A percentile compares a stretch with the other conserved stretches of the same genome.
phyloP scores from a whole-genome alignment of 2,797 vertebrate genomes.

The Corythornis leucogaster region DNA sequence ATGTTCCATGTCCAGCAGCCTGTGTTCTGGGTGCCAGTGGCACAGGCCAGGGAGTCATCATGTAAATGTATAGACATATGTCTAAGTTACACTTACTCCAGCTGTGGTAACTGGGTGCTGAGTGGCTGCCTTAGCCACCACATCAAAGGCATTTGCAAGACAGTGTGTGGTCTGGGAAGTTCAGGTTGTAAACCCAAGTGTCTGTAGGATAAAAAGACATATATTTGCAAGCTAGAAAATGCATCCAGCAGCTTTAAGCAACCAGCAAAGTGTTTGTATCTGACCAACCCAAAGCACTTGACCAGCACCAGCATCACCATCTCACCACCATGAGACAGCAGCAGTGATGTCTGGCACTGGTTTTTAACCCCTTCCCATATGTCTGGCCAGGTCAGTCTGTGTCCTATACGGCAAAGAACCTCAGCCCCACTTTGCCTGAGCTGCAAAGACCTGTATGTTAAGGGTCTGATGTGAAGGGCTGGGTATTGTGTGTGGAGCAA shows the following conservation, averaged over 20 bases:
- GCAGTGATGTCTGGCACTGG: rapidly evolving
- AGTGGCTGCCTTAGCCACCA: background rate
- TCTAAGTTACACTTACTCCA: background rate
- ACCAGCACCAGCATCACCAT: rapidly evolving
- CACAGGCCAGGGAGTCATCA: background rate
- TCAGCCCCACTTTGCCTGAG: background rate
- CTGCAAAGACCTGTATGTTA: rapidly evolving
- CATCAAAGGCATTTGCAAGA: background rate
- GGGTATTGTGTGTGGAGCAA: rapidly evolving
- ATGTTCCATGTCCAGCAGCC: background rate
- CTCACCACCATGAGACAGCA: rapidly evolving
- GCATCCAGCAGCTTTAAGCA: background rate
- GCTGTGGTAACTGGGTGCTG: background rate
- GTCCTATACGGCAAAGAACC: rapidly evolving
- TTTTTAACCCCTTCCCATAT: rapidly evolving
- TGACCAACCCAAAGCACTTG: background rate
- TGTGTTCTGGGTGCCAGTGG: background rate
- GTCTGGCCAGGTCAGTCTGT: background rate
- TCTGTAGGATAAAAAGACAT: background rate
- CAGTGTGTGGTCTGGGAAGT: rapidly evolving
- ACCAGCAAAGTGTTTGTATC: background rate
- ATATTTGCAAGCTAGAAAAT: no score
- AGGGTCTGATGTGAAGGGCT: background rate
- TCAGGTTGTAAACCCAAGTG: background rate
- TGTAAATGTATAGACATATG: rapidly evolving